These are phyloP conservation scores for Distichodus sexfasciatus DNA, from an alignment of 2,797 vertebrate species.

Conservation along the genomic window DNA sequence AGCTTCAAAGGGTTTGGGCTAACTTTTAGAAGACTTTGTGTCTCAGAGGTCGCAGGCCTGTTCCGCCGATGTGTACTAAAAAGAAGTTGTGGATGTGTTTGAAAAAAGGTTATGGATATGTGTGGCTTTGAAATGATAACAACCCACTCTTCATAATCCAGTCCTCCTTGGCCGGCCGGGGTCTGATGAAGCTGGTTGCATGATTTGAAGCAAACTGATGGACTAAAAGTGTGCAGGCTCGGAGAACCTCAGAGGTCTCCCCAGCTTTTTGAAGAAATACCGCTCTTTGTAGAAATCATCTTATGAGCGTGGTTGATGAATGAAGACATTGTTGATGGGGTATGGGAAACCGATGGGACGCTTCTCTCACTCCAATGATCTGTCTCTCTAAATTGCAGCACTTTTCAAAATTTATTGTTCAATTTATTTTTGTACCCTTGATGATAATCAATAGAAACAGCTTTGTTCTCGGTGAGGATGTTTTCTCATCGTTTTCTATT, in stretches of 20 bases:
- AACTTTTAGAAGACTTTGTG: constrained; percentile 32
- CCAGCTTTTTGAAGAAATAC: not conserved
- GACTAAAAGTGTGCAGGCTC: constrained; percentile 2
- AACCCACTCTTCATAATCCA: constrained; percentile 25
- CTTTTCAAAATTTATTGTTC: constrained; percentile 51
- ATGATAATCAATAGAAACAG: constrained; percentile 53
- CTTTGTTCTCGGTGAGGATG: constrained; percentile 41
- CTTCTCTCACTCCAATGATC: constrained; percentile 44
- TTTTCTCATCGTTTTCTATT: constrained; percentile 49
- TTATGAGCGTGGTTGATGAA: constrained; percentile 30
- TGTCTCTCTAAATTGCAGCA: constrained; percentile 44
- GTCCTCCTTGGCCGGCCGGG: constrained; percentile 15
- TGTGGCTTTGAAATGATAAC: constrained; percentile 52
- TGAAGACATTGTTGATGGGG: constrained; percentile 38
- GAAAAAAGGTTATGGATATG: no score
- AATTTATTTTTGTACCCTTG: constrained; percentile 49
- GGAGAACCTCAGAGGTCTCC: constrained; percentile 3
- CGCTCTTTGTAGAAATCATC: constrained; percentile 20
- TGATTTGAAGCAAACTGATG: constrained; percentile 33
- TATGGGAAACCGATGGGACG: constrained; percentile 39
- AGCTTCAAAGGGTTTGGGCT: constrained; percentile 38
- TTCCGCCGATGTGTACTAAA: constrained; percentile 39
- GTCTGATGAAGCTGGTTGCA: constrained; percentile 25
- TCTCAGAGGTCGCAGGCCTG: constrained; percentile 30
- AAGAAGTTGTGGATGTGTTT: constrained; percentile 38